Base-by-base conservation (phyloP, 2,888 invertebrate genomes). In the Leptinotarsa tumamoca region DNA sequence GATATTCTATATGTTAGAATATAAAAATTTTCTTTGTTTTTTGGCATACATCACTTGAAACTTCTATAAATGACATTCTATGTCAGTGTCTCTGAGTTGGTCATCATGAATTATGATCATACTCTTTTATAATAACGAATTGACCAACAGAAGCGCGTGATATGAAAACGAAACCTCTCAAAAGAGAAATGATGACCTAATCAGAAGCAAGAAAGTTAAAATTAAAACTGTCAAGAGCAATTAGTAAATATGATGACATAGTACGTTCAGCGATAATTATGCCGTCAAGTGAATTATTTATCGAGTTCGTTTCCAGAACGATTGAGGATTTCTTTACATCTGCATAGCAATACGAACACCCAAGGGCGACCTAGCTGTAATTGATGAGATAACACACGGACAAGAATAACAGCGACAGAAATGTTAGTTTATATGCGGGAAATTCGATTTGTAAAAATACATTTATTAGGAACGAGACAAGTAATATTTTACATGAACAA, bases 221-320 rank as follows among this genome's bases (percentile, higher is more conserved):
- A 75, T 78, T 78, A 56, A 73, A 73, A 54, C 71, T 78, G 77
- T 75, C 75, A 73, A 15, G 68, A 33, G 68, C 73, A 78, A 75
- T 78, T 78, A 75, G 67, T 67, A 71, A 67, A 73, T 71, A 73
- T 71, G 77, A 74, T 68, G 72, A 74, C 66, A 74, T 50, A 71
- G 49, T 58, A 58, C 71, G 63, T 73, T 71, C 72, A 71, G 61
- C 61, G 67, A 71, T 73, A 68, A 73, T 77, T 73, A 73, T 68
- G 66, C 50, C 49, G 68, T 72, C 72, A 58, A 73, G 73, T 69
- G 67, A 56, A 18, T 74, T 56, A 71, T 56, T 73, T 71, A 77
- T 77, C 18, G 68, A 66, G 27, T 73, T 68, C 71, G 15, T 72
- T 75, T 75, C 69, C 67, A 67, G 69, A 72, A 66, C 51, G 69